These are phyloP conservation scores for Archaeoteleia sp. DNA, from an alignment of 2,888 invertebrate genomes.

Conservation along the genomic window DNA sequence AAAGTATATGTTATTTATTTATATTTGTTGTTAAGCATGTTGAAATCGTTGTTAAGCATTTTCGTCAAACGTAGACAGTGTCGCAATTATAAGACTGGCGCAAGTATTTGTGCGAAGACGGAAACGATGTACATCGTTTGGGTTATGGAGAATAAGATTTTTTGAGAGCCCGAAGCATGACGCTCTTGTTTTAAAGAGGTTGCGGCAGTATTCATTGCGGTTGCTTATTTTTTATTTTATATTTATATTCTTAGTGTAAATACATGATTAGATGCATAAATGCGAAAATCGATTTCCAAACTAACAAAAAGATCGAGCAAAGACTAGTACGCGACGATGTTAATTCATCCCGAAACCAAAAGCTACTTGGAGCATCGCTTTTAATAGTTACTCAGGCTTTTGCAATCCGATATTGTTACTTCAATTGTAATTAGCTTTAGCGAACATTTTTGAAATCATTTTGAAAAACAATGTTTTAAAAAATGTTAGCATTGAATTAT, in stretches of 20 bases:
- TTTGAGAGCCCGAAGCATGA: slow-evolving; percentile 33
- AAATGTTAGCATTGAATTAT: no score
- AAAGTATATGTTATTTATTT: neutral
- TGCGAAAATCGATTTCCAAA: slow-evolving; percentile 24
- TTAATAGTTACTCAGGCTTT: slow-evolving; percentile 10
- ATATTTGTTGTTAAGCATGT: no score
- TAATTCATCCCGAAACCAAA: slow-evolving; percentile 28
- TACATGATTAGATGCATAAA: slow-evolving; percentile 37
- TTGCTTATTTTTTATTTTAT: slow-evolving; percentile 35
- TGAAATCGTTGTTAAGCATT: no score
- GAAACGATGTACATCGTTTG: slow-evolving; percentile 27
- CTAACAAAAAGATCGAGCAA: slow-evolving; percentile 20
- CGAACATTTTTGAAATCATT: no score
- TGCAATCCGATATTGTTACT: slow-evolving; percentile 22
- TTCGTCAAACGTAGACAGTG: slow-evolving; percentile 31
- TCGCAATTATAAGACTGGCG: slow-evolving; percentile 40
- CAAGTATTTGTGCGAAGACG: slow-evolving; percentile 33
- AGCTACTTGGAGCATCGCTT: slow-evolving; percentile 15
- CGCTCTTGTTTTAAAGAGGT: slow-evolving; percentile 58
- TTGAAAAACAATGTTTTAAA: no score
- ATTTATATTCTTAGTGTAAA: slow-evolving; percentile 47
- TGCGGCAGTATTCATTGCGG: slow-evolving; percentile 50
- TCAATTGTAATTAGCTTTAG: no score
- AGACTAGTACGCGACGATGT: slow-evolving; percentile 13
- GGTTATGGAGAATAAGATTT: slow-evolving; percentile 21